A percentile compares a stretch with the other conserved stretches of the same genome.
Conservation (phyloP, 2,797 vertebrate genomes). For the Sciaenops ocellatus region DNA sequence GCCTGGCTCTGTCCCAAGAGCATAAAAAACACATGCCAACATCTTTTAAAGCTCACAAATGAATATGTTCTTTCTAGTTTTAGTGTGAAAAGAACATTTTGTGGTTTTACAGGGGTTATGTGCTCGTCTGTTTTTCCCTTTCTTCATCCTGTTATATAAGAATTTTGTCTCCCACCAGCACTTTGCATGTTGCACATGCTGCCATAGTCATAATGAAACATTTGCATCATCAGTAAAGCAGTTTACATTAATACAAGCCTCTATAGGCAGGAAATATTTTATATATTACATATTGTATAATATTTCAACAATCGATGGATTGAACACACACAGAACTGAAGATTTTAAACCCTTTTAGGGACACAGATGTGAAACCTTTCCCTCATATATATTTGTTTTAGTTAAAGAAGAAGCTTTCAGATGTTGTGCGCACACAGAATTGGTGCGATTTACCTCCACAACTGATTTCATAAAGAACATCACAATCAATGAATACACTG, state of each 20-base stretch:
- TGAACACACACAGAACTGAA: not conserved
- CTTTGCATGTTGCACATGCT: not conserved
- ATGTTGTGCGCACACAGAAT: constrained; percentile 12
- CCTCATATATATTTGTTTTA: not conserved
- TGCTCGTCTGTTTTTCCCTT: not conserved
- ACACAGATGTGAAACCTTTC: not conserved
- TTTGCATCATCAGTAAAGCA: not conserved
- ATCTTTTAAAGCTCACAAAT: not conserved
- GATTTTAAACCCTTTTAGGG: not conserved
- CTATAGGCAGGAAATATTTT: not conserved
- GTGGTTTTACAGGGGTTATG: not conserved
- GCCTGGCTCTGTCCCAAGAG: not conserved
- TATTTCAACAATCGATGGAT: not conserved
- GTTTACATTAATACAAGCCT: not conserved
- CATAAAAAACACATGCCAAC: not conserved
- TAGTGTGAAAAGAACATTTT: not conserved
- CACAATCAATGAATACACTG: constrained; percentile 13
- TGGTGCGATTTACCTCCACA: constrained; percentile 28
- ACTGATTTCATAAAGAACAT: constrained; percentile 18
- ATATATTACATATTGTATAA: not conserved
- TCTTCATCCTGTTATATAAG: not conserved
- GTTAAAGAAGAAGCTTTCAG: constrained; percentile 17
- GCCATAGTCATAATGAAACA: not conserved
- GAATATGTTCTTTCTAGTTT: not conserved
- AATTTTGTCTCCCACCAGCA: not conserved